Evolutionary conservation across 1,140 invertebrate species (phyloP), one percentile per base, ranked within the genome.

Genomic region (Ptiloglossa arizonensis): DNA sequence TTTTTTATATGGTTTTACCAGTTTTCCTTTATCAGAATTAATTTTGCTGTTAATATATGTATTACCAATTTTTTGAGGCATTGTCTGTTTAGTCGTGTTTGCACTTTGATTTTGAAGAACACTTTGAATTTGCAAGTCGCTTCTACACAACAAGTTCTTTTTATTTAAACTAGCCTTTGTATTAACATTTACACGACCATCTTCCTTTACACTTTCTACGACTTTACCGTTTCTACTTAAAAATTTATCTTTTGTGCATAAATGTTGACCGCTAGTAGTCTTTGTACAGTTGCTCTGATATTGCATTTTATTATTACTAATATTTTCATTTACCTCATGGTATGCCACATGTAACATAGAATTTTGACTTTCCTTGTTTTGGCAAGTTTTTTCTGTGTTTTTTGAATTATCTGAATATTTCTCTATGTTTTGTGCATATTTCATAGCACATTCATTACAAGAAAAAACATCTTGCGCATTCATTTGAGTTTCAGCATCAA

Each of bases 401-500:
- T 52, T 38, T 11, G 50, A 19, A 63, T 46, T 54, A 54, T 85
- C 78, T 9, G 72, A 57, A 35, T 68, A 69, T 8, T 79, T 84
- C 1, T 84, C 78, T 19, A 72, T 8, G 15, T 11, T 77, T 32
- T 76, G 68, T 5, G 79, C 29, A 32, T 66, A 63, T 5, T 52
- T 59, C 9, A 41, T 56, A 22, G 24, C 68, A 69, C 73, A 77
- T 27, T 85, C 82, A 2, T 73, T 68, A 6, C 67, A 81, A 17
- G 69, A 54, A 29, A 62, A 64, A 17, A 50, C 60, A 29, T 81
- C 69, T 24, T 71, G 46, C 35, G 46, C 19, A 11, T 35, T 68
- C 0, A 90, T 92, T 78, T 92, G 91, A 0, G 87, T 89, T 73
- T 92, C 91, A 0, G 85, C 85, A 35, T 93, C 89, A 0, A 91